Conservation (phyloP, 1,140 invertebrate species). For the Bathynomus jamesi region DNA sequence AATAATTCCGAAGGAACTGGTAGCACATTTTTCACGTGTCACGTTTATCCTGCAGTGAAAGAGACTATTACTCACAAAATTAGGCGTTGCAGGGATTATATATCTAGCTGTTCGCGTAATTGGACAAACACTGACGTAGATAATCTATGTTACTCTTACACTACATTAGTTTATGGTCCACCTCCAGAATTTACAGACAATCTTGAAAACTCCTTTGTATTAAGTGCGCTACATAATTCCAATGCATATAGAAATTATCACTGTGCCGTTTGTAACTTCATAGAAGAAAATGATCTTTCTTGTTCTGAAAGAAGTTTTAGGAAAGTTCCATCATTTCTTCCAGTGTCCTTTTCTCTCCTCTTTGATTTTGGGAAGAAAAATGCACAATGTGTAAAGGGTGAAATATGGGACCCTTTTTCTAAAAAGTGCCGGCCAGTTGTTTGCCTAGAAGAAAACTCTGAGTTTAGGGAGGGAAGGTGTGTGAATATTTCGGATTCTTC, state of each 20-base stretch:
- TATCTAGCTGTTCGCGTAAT: constrained; percentile 40
- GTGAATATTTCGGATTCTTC: not conserved
- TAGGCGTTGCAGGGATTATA: constrained; percentile 38
- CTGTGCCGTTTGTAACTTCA: constrained; percentile 52
- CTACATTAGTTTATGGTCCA: constrained; percentile 43
- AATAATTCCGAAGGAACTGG: constrained; percentile 23
- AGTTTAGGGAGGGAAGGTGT: constrained; percentile 38
- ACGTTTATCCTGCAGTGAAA: constrained; percentile 41
- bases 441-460: constrained; percentile 38
- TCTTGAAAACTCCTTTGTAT: not conserved
- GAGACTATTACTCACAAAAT: constrained; percentile 39
- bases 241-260: constrained; percentile 49
- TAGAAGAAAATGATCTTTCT: constrained; percentile 42
- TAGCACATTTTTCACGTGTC: constrained; percentile 39
- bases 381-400: constrained; percentile 38
- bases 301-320: constrained; percentile 40
- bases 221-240: not conserved
- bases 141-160: constrained; percentile 43
- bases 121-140: constrained; percentile 41
- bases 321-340: constrained; percentile 44
- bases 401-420: constrained; percentile 51
- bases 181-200: constrained; percentile 18
- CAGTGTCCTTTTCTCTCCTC: constrained; percentile 48
- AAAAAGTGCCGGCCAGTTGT: constrained; percentile 46
- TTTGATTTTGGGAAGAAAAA: constrained; percentile 45